A percentile compares a stretch with the other conserved stretches of the same genome.
Conservation (phyloP, 2,888 invertebrate species). For the Pimpla rufipes region DNA sequence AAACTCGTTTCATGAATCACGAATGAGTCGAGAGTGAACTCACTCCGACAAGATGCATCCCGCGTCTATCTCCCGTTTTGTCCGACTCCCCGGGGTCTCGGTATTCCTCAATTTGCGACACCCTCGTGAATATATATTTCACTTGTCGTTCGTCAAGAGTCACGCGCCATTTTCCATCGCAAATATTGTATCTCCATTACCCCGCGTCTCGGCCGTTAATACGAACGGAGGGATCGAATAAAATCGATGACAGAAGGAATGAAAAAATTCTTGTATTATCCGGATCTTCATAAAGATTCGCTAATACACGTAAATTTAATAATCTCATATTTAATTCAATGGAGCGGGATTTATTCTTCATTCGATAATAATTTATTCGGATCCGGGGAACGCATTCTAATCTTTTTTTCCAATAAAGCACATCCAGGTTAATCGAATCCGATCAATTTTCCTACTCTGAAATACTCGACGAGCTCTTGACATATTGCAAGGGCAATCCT, state of each 20-base stretch:
- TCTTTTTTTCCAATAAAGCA: background rate
- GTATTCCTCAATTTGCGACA: slow-evolving; percentile 6
- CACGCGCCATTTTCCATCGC: background rate
- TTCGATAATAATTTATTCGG: background rate
- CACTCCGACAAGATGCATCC: background rate
- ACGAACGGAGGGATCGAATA: too few species aligned
- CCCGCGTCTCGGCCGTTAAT: background rate
- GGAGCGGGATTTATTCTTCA: background rate
- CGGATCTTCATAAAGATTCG: background rate
- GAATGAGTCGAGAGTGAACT: slow-evolving; percentile 2
- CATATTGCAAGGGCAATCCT: too few species aligned
- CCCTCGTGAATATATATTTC: slow-evolving; percentile 9
- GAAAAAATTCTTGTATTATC: background rate
- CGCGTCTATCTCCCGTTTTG: background rate
- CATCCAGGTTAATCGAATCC: background rate
- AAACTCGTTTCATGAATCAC: slow-evolving; percentile 10
- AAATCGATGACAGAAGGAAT: too few species aligned
- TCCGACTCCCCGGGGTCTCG: background rate
- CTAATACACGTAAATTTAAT: too few species aligned
- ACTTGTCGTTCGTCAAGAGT: background rate
- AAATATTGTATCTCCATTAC: background rate
- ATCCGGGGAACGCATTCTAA: too few species aligned
- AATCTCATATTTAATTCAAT: too few species aligned
- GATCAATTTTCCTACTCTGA: too few species aligned
- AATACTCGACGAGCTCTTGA: too few species aligned